Evolutionary conservation across 2,888 invertebrate species (phyloP), one percentile per base, ranked within the genome.

Genomic region (Pycnomerus fuliginosus): DNA sequence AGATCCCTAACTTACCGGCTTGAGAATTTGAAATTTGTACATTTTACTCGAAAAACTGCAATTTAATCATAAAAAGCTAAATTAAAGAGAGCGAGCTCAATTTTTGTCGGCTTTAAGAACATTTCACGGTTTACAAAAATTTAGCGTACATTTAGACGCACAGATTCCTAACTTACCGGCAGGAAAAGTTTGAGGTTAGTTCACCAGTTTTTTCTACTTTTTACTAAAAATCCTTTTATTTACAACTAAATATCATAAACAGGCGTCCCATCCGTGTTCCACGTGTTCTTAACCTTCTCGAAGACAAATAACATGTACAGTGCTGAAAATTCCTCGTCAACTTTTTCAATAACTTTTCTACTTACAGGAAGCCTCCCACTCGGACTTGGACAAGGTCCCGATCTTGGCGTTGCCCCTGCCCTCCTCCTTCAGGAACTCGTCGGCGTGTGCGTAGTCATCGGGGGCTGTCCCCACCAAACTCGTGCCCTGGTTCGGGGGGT

Each of bases 291-390:
- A 56, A 80, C 79, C 71, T 92, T 93, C 73, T 83, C 82, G 67
- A 93, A 93, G 33, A 82, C 87, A 77, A 91, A 91, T 4, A 85
- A 85, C 65, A 86, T 76, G 69, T 93, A 93, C 22, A 93, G 70
- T 36, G 87, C 88, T 88, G 72, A 54, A 83, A 82, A 53, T 20
- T 20, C 20, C 20, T 5, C 20, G 20, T 20, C 4, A 20, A 20
- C 8, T 5, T 20, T 20, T 20, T 20, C 8, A 4, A 25, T 25
- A 25, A 25, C 8, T 25, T 25, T 25, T 8, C 4, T 7, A 82
- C 87, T 84, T 75, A 93, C 93, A 87, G 52, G 86, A 83, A 48
- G 89, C 93, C 74, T 96, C 94, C 96, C 96, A 96, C 73, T 96
- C 95, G 27, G 87, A 80, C 58, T 80, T 79, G 7, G 93, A 90